Evolutionary conservation across 2,113 vertebrate genomes (phyloP), one percentile per base, ranked within the genome.

Genomic region (Ceyx melanurus): DNA sequence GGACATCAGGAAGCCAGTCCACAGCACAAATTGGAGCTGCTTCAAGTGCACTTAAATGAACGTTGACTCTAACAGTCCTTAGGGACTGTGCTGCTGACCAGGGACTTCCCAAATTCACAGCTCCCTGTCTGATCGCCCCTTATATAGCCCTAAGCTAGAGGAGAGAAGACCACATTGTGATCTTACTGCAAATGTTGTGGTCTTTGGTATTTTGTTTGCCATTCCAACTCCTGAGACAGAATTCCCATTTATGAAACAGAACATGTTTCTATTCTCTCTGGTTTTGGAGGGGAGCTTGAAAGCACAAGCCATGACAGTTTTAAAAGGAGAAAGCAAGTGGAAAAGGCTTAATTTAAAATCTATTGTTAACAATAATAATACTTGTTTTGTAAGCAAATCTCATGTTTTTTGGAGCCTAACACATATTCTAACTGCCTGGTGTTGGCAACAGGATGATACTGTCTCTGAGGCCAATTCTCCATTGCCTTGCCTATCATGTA

Each of bases 341-440:
- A 91, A 91, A 87, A 74, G 37, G 42, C 51, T 54, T 82, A 76
- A 91, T 80, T 92, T 62, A 46, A 96, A 89, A 68, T 87, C 66
- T 71, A 91, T 87, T 92, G 79, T 96, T 92, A 94, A 80, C 31
- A 94, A 77, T 13, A 70, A 82, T 75, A 93, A 68, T 85, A 79
- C 73, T 86, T 68, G 51, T 33, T 88, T 78, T 61, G 54, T 71
- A 71, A 89, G 64, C 87, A 84, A 92, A 5, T 66, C 35, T 72
- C 25, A 11, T 53, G 33, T 21, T 81, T 86, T 86, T 76, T 66
- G 54, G 66, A 93, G 57, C 16, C 40, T 61, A 84, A 82, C 4
- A 1, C 76, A 76, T 25, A 48, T 56, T 89, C 33, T 61, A 71
- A 74, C 26, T 65, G 18, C 56, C 91, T 42, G 6, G 15, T 53